Evolutionary conservation across 2,113 vertebrate genomes (phyloP), one percentile per base, ranked within the genome.

Genomic region (Microcebus ravelobensis): DNA sequence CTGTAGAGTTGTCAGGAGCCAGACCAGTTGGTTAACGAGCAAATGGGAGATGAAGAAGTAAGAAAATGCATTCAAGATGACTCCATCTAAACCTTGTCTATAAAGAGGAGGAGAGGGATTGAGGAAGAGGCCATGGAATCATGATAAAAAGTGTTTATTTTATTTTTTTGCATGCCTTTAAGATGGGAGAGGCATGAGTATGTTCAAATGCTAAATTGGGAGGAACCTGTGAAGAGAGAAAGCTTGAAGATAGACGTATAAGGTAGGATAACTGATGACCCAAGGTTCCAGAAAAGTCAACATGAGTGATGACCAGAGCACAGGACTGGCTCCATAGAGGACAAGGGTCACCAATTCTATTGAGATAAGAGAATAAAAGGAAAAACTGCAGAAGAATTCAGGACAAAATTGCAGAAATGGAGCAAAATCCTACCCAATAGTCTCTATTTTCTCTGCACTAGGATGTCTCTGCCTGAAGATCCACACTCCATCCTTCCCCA

Each of bases 111-210:
- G 59, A 71, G 5, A 68, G 67, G 2, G 59, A 65, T 45, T 50
- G 18, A 29, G 59, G 52, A 29, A 12, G 9, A 87, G 52, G 34
- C 21, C 21, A 21, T 42, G 5, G 12, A 36, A 4, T 82, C 45
- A 71, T 50, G 21, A 85, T 27, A 87, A 13, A 86, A 76, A 59
- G 25, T 73, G 13, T 65, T 87, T 59, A 48, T 67, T 93, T 89
- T 68, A 13, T 70, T 84, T 94, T 23, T 85, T 83, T 80, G 27
- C 25, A 90, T 90, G 21, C 31, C 94, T 96, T 89, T 39, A 55
- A 39, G 59, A 48, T 34, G 14, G 36, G 23, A 71, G 17, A 95
- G 21, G 34, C 31, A 18, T 59, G 25, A 14, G 2, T 21, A 52
- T 18, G 42, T 76, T 92, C 59, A 89, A 82, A 94, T 81, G 34